Conservation (phyloP, 23 tunicate species). For the Pegea sp. region DNA sequence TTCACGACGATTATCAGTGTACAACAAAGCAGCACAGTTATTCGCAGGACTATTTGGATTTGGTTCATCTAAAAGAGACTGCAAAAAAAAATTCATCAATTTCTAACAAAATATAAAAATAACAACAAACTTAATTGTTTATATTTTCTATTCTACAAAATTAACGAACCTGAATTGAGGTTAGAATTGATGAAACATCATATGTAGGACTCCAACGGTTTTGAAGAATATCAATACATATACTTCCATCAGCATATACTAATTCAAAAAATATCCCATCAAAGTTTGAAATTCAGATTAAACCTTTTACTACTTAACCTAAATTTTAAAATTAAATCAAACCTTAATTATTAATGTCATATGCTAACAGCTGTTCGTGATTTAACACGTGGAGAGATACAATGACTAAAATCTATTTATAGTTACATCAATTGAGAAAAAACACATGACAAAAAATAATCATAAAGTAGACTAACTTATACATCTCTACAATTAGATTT, state of each 20-base stretch:
- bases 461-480: too few relatives aligned
- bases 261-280: background rate
- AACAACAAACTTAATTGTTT: background rate
- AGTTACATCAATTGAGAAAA: too few relatives aligned
- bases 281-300: background rate
- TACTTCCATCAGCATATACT: slow-evolving; percentile 97
- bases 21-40: slow-evolving; percentile 76
- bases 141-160: background rate
- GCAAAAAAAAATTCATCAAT: slow-evolving; percentile 6
- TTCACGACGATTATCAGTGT: slow-evolving; percentile 88
- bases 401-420: too few relatives aligned
- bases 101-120: background rate
- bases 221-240: slow-evolving; percentile 89
- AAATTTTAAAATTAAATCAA: too few relatives aligned
- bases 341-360: too few relatives aligned
- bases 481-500: too few relatives aligned
- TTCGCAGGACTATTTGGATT: slow-evolving; percentile 99
- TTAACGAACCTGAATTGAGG: slow-evolving; percentile 55
- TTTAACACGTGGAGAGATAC: too few relatives aligned
- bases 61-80: slow-evolving; percentile 95
- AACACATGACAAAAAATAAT: too few relatives aligned
- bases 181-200: slow-evolving; percentile 88
- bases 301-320: background rate
- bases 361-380: too few relatives aligned
- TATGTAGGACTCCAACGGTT: slow-evolving; percentile 99